phyloP scores from a whole-genome alignment of 2,797 vertebrate species.

The Brachyalestes nurse region DNA sequence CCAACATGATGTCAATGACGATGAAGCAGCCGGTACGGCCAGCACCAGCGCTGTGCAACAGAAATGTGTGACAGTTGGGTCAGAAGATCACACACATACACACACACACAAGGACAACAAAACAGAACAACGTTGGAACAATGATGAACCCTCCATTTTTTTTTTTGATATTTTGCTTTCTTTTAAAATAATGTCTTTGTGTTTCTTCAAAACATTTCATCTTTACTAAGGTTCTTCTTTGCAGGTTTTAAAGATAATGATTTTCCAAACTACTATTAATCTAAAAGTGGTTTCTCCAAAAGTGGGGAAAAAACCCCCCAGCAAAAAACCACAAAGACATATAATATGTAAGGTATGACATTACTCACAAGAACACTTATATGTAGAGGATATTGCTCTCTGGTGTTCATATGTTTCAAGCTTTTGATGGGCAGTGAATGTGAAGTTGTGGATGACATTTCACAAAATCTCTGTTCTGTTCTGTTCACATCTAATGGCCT shows the following conservation, averaged over 20 bases:
- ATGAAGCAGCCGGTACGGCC: constrained; percentile 95
- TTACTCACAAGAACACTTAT: no score
- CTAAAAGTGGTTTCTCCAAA: no score
- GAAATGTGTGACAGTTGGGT: constrained; percentile 6
- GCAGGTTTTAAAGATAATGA: no score
- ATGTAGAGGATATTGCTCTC: no score
- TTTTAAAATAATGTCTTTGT: no score
- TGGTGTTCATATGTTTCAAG: background rate
- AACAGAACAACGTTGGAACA: background rate
- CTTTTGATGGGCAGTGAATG: background rate
- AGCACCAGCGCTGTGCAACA: constrained; percentile 84
- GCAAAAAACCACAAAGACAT: no score
- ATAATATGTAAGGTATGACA: no score
- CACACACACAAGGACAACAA: background rate
- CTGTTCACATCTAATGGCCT: background rate
- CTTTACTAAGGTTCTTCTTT: no score
- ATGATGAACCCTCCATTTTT: background rate
- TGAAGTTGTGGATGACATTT: background rate
- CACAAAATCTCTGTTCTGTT: background rate
- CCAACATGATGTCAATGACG: constrained; percentile 96
- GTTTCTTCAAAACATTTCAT: no score
- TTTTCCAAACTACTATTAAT: no score
- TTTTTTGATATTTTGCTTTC: no score
- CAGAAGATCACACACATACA: background rate
- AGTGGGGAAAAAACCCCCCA: no score